Base-by-base conservation (phyloP, 2,888 invertebrate species). In the Conomelus anceps region DNA sequence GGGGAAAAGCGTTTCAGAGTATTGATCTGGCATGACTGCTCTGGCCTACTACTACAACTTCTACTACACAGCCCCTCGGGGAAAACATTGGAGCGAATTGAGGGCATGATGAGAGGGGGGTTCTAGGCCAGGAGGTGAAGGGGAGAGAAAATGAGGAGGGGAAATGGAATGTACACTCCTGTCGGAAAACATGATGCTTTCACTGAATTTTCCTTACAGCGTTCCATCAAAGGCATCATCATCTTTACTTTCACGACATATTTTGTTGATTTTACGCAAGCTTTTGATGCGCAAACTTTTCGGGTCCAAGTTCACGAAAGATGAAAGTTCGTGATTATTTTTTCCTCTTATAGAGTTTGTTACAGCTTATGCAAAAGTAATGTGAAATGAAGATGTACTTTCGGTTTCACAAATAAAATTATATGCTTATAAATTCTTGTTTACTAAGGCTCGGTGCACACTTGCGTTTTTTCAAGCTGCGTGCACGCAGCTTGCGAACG, bases 131-230 rank as follows among this genome's bases (percentile, higher is more conserved):
- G 63, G 85, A 86, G 85, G 85, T 29, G 85, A 22, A 41, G 85
- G 22, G 24, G 84, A 89, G 26, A 22, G 24, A 22, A 85, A 89
- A 23, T 89, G 86, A 63, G 41, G 41, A 86, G 86, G 86, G 86
- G 86, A 86, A 89, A 41, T 85, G 85, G 87, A 86, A 63, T 63
- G 89, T 86, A 85, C 85, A 34, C 85, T 89, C 89, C 29, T 29
- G 29, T 41, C 34, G 84, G 23, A 22, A 34, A 63, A 85, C 85
- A 86, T 84, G 22, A 23, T 84, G 63, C n/a, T 7, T 63, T n/a
- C 3, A n/a, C n/a, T 63, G n/a, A n/a, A 7, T 63, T 63, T 63
- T 63, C 63, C 63, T 63, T n/a, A 3, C 63, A 26, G 11, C 85
- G 84, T 85, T 85, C 34, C 89, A 85, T 89, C 84, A 84, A 26